Percentiles rank a stretch among this genome's conserved stretches.
Conservation (phyloP, 2,888 invertebrate genomes). For the Agriopis aurantiaria region DNA sequence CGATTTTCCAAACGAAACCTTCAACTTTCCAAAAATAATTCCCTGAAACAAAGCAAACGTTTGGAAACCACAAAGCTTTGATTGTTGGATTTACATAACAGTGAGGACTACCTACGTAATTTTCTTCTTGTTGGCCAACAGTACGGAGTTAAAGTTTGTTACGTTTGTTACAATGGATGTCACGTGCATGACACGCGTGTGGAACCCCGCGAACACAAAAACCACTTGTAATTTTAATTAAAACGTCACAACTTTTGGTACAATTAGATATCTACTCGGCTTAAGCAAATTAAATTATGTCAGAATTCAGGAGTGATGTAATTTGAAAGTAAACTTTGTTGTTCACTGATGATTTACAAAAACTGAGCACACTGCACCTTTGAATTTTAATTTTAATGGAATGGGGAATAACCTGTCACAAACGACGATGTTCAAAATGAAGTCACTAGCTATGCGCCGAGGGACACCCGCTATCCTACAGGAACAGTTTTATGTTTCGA, state of each 20-base stretch:
- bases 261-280: constrained; percentile 50
- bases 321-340: neutral
- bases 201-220: constrained; percentile 63
- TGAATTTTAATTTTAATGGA: no score
- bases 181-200: constrained; percentile 68
- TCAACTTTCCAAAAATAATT: constrained; percentile 25
- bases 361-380: neutral
- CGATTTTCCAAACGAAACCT: constrained; percentile 28
- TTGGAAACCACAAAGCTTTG: constrained; percentile 29
- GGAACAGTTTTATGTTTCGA: no score
- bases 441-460: no score
- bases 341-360: neutral
- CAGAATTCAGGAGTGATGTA: constrained; percentile 1
- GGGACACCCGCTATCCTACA: no score
- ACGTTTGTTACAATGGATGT: constrained; percentile 67
- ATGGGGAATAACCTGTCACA: no score
- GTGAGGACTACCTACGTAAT: constrained; percentile 28
- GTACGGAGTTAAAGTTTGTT: constrained; percentile 49
- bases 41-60: constrained; percentile 22
- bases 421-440: no score
- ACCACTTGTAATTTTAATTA: constrained; percentile 79
- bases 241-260: constrained; percentile 77
- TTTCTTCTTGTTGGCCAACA: constrained; percentile 36
- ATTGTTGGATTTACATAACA: constrained; percentile 32
- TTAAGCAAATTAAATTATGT: constrained; percentile 22